Base-by-base conservation (phyloP, 2,888 invertebrate genomes). In the Brassicogethes aeneus region DNA sequence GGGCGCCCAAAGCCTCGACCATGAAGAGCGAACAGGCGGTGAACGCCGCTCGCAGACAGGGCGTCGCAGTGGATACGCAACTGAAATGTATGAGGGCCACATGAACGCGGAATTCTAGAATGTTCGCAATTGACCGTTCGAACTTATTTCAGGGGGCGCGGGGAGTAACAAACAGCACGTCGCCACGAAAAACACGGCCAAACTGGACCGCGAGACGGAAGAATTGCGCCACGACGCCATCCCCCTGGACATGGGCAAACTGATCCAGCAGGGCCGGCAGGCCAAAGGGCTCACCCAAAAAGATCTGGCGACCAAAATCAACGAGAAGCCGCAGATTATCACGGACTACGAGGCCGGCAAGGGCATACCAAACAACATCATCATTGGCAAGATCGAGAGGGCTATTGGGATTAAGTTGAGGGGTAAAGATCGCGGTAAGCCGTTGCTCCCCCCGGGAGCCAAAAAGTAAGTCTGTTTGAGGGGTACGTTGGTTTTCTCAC, bases 121-220 rank as follows among this genome's bases (percentile, higher is more conserved):
- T 15, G 12, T 44, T 45, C 42, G 32, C 5, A 32, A 32, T n/a
- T n/a, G n/a, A n/a, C n/a, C n/a, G n/a, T n/a, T n/a, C n/a, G n/a
- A n/a, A n/a, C n/a, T n/a, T n/a, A n/a, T 44, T n/a, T 34, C 53
- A 85, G 85, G 85, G 79, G 90, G 92, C 64, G 96, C 94, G 50
- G 96, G 93, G 53, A 86, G 89, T 57, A 99, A 99, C 70, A 95
- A 94, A 73, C 97, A 99, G 70, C 92, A 93, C 65, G 83, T 80
- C 33, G 87, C 90, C n/a, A 89, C 91, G 52, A 90, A 96, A 74
- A 97, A 97, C 69, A 96, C 96, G 41, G 93, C 94, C 36, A 95
- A 95, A 73, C 77, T 99, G 55, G 97, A 99, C 68, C 81, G 93
- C 55, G 99, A 99, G 74, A 97, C 96, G 47, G 99, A 99, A 70